Conservation (phyloP, 2,797 vertebrate species). For the Acanthiza pusilla region DNA sequence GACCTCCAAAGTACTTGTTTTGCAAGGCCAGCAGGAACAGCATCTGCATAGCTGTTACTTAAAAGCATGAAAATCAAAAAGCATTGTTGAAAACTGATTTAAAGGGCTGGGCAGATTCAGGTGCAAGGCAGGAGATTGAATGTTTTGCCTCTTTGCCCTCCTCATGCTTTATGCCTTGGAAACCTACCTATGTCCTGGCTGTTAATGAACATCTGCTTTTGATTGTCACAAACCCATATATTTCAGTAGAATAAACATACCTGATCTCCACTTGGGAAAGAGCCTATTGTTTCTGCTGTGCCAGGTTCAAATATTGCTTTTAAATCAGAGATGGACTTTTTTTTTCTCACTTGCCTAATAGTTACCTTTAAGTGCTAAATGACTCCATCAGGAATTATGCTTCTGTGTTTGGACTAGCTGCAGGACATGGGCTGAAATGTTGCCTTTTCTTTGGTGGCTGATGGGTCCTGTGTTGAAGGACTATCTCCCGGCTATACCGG, state of each 20-base stretch:
- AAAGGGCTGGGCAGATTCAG: not conserved
- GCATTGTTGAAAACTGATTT: not conserved
- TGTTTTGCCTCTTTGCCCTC: conserved; percentile 30
- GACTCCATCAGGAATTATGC: not conserved
- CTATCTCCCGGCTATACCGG: not conserved
- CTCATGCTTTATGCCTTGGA: conserved; percentile 17
- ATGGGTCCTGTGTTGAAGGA: not conserved
- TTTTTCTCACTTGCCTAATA: not conserved
- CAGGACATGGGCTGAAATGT: not conserved
- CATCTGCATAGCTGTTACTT: not conserved
- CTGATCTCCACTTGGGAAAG: conserved; percentile 27
- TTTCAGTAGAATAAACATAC: conserved; percentile 54
- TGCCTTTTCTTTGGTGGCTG: not conserved
- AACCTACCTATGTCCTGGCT: conserved; percentile 19
- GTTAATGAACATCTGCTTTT: conserved; percentile 56
- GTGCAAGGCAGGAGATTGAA: not conserved
- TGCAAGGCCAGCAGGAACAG: not conserved
- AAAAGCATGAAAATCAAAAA: not conserved
- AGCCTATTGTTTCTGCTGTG: conserved; percentile 34
- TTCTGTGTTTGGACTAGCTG: conserved; percentile 22
- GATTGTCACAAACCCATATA: conserved; percentile 47
- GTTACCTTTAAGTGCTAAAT: conserved; percentile 29
- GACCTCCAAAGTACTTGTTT: not conserved
- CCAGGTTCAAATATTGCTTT: conserved; percentile 27
- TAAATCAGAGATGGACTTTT: conserved; percentile 13